phyloP scores from a whole-genome alignment of 2,888 invertebrate species.

The Philopedon plagiatum region DNA sequence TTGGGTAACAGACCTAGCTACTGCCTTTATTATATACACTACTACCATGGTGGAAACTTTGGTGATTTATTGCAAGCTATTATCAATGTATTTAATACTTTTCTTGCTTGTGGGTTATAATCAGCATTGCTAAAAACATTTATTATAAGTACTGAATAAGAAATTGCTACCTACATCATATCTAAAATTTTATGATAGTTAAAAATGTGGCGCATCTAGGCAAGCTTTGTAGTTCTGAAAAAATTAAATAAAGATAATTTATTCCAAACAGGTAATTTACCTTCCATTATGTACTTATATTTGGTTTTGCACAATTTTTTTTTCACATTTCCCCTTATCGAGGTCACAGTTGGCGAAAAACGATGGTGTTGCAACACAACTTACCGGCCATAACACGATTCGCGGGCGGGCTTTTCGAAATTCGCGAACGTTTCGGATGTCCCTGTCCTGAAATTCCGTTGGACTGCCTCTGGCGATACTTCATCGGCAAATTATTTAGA shows the following conservation, averaged over 20 bases:
- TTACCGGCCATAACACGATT: conserved; percentile 84
- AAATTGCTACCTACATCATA: not conserved
- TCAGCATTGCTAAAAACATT: no score
- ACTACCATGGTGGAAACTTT: no score
- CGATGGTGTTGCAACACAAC: conserved; percentile 68
- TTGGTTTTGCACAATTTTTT: conserved; percentile 60
- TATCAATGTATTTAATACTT: no score
- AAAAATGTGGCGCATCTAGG: conserved; percentile 40
- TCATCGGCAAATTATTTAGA: conserved; percentile 55
- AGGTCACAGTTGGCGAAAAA: conserved; percentile 66
- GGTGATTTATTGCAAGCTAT: no score
- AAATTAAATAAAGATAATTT: conserved; percentile 45
- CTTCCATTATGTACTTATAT: conserved; percentile 65
- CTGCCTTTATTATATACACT: no score
- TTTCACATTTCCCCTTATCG: conserved; percentile 62
- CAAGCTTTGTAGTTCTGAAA: conserved; percentile 18
- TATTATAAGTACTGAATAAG: not conserved
- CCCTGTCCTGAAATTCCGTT: conserved; percentile 59
- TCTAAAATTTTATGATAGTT: not conserved
- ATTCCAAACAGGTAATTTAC: conserved; percentile 60
- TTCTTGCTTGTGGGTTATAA: no score
- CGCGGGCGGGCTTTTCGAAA: conserved; percentile 64
- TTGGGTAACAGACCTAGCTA: no score
- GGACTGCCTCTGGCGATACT: conserved; percentile 60
- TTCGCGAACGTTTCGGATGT: conserved; percentile 61